Evolutionary conservation across 2,888 invertebrate genomes (phyloP).

Genomic region (Meteorus cinctellus): DNA sequence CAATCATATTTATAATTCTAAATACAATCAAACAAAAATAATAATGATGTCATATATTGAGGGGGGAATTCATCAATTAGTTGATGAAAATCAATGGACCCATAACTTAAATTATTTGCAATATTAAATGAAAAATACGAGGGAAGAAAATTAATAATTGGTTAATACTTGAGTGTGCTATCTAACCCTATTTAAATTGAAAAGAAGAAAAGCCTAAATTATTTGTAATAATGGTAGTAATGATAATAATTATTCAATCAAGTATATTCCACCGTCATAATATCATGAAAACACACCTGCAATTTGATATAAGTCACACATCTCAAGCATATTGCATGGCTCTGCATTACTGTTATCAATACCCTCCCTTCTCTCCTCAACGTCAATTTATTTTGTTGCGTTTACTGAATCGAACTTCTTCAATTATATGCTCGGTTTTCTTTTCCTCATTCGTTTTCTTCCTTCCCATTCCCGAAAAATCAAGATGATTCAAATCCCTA

Average conservation of each 20-base stretch:
- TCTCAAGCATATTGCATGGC: slow-evolving; percentile 33
- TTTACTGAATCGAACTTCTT: not conserved
- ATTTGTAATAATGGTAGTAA: slow-evolving; percentile 8
- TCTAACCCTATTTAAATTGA: not conserved
- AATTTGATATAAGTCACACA: slow-evolving; percentile 27
- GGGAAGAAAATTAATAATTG: not conserved
- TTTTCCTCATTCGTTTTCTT: not conserved
- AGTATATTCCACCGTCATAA: slow-evolving; percentile 1
- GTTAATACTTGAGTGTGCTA: slow-evolving; percentile 9
- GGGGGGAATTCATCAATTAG: not conserved
- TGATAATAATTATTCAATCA: slow-evolving; percentile 1
- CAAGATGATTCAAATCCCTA: slow-evolving; percentile 5
- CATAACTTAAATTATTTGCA: not conserved
- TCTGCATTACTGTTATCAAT: slow-evolving; percentile 14
- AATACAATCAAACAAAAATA: not conserved
- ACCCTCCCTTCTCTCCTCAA: not conserved
- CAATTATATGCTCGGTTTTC: slow-evolving; percentile 6
- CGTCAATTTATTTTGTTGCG: slow-evolving; percentile 11
- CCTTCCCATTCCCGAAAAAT: slow-evolving; percentile 2
- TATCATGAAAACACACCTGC: not conserved
- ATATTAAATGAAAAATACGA: not conserved
- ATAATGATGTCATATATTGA: not conserved
- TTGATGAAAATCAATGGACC: not conserved
- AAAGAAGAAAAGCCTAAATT: not conserved
- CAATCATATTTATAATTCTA: not conserved